phyloP scores from a whole-genome alignment of 1,140 invertebrate species.

The Drosophila chauvacae region DNA sequence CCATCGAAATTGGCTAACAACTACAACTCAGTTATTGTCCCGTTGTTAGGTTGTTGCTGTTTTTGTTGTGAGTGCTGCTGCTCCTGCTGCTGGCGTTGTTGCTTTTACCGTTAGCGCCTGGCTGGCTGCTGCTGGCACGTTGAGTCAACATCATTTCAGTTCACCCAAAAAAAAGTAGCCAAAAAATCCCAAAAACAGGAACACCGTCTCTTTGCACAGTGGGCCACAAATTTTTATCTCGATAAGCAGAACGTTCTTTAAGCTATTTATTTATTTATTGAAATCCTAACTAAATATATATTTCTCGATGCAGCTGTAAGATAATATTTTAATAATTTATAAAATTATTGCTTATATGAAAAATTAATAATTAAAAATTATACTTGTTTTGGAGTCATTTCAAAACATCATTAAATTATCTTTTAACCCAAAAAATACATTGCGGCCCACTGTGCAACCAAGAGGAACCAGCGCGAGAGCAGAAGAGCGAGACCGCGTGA shows the following conservation, averaged over 20 bases:
- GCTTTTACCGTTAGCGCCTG: conserved; percentile 43
- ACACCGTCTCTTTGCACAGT: conserved; percentile 32
- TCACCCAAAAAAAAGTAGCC: conserved; percentile 42
- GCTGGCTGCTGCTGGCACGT: conserved; percentile 56
- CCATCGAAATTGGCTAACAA: conserved; percentile 2
- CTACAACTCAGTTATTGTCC: conserved; percentile 19
- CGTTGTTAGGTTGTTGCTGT: conserved; percentile 47
- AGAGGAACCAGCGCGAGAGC: conserved; percentile 18
- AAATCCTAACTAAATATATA: neutral
- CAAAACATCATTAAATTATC: neutral
- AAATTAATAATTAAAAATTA: neutral
- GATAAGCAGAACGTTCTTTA: neutral
- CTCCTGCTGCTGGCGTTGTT: conserved; percentile 20
- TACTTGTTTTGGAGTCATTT: neutral
- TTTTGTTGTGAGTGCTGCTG: conserved; percentile 13
- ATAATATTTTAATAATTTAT: neutral
- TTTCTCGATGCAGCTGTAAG: neutral
- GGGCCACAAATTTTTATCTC: neutral
- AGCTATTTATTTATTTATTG: neutral
- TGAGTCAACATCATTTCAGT: conserved; percentile 61
- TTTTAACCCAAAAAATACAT: neutral
- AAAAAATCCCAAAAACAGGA: conserved; percentile 27
- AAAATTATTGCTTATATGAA: no score
- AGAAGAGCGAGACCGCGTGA: conserved; percentile 6
- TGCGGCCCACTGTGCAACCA: conserved; percentile 20